Evolutionary conservation across 1,140 invertebrate species (phyloP).

Genomic region (Camponotus pennsylvanicus): DNA sequence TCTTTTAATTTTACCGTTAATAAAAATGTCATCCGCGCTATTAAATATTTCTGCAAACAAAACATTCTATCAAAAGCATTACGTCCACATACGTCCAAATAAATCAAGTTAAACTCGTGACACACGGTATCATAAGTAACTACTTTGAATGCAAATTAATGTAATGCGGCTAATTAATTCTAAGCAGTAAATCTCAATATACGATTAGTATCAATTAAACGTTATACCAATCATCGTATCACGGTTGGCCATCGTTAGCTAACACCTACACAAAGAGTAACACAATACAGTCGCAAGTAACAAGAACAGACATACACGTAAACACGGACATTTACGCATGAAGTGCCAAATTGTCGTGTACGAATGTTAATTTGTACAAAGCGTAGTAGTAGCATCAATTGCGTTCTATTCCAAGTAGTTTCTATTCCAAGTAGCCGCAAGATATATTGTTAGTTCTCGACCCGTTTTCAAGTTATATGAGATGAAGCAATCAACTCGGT

Average conservation of each 20-base stretch:
- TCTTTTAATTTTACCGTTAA: not conserved
- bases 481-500: not conserved
- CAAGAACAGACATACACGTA: not conserved
- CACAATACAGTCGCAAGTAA: not conserved
- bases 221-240: not conserved
- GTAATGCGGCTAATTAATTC: slow-evolving; percentile 21
- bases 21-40: not conserved
- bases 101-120: not conserved
- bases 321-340: not conserved
- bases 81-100: not conserved
- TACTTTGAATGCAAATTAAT: slow-evolving; percentile 16
- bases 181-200: not conserved
- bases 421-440: slow-evolving; percentile 15
- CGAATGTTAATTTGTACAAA: slow-evolving; percentile 39
- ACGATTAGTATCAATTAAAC: not conserved
- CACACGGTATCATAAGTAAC: not conserved
- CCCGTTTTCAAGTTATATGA: not conserved
- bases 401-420: slow-evolving; percentile 7
- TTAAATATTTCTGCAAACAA: not conserved
- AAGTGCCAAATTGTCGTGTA: slow-evolving; percentile 8
- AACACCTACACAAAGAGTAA: slow-evolving; percentile 21
- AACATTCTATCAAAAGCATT: not conserved
- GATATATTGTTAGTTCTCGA: not conserved
- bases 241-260: slow-evolving; percentile 19
- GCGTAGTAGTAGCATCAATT: not conserved